Evolutionary conservation across 1,140 invertebrate genomes (phyloP), one percentile per base, ranked within the genome.

Genomic region (Drosophila simulans): DNA sequence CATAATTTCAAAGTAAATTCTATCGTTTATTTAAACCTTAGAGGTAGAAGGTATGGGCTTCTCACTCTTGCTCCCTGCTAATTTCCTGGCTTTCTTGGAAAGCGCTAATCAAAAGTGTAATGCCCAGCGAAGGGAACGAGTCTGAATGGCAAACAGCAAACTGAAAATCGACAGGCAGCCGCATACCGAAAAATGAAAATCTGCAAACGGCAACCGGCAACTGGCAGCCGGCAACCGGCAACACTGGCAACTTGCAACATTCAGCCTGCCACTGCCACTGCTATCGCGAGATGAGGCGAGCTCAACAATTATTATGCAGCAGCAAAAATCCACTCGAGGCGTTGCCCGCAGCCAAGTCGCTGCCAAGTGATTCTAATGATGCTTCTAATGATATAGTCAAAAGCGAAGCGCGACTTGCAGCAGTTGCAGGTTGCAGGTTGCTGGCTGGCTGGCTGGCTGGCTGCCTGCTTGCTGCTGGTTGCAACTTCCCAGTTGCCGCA

Each of bases 381-480:
- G 85, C 84, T 88, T 88, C 84, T 88, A 88, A 89, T 88, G 84
- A 88, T 88, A 88, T 89, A 88, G 84, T 86, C 83, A 83, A 86
- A 86, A 86, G 84, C 76, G 64, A 88, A 86, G 84, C 66, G 57
- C 75, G 53, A 49, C 66, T 69, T 12, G 64, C 51, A 49, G 64
- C 51, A 31, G 37, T 55, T 43, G 59, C 58, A 39, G 17, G 35
- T 31, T 59, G 57, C 57, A 11, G 34, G 45, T 39, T 49, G 57
- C 57, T 11, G 37, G 37, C 35, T 20, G 20, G 20, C 20, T n/a
- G n/a, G 57, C 57, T 11, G 37, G 37, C 35, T 22, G 20, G 57
- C 57, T 11, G 37, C 25, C 35, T 37, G 57, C 57, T 11, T 25
- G 37, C 35, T 42, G 49, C 58, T 10, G 31, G 31, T 31, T 10